Evolutionary conservation across 2,113 vertebrate species (phyloP).

Genomic region (Scartelaos histophorus): DNA sequence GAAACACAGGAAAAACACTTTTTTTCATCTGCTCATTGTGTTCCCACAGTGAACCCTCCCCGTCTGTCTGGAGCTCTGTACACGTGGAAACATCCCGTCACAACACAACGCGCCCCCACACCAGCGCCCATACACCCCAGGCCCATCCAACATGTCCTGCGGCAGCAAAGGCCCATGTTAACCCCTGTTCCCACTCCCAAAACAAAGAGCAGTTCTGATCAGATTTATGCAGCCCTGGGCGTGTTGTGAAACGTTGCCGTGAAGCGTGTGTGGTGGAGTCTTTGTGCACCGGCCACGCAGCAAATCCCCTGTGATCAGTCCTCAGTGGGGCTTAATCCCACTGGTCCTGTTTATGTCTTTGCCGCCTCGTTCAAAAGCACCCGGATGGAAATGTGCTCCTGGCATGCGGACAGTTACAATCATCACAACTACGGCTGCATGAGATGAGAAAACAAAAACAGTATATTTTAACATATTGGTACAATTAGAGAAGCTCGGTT

Average conservation of each 20-base stretch:
- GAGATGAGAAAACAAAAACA: background rate
- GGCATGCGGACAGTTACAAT: slow-evolving; percentile 62
- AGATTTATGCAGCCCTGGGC: slow-evolving; percentile 67
- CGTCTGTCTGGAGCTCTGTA: slow-evolving; percentile 64
- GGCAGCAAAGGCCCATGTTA: slow-evolving; percentile 50
- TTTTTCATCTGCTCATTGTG: slow-evolving; percentile 66
- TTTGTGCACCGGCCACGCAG: slow-evolving; percentile 67
- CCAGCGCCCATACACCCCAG: slow-evolving; percentile 42
- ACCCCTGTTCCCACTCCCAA: slow-evolving; percentile 54
- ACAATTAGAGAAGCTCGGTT: background rate
- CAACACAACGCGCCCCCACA: slow-evolving; percentile 52
- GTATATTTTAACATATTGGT: background rate
- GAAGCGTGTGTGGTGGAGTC: slow-evolving; percentile 61
- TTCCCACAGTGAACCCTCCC: slow-evolving; percentile 54
- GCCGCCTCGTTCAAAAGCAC: slow-evolving; percentile 52
- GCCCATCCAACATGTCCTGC: slow-evolving; percentile 44
- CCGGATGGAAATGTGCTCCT: slow-evolving; percentile 66
- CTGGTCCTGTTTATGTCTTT: slow-evolving; percentile 73
- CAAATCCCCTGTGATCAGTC: slow-evolving; percentile 78
- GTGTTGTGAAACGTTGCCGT: slow-evolving; percentile 63
- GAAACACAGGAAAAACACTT: slow-evolving; percentile 43
- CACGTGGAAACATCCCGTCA: slow-evolving; percentile 63
- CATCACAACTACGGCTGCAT: slow-evolving; percentile 26
- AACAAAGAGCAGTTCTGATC: slow-evolving; percentile 73
- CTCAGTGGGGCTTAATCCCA: slow-evolving; percentile 72